Base-by-base conservation (phyloP, 2,797 vertebrate genomes). In the Falco biarmicus region DNA sequence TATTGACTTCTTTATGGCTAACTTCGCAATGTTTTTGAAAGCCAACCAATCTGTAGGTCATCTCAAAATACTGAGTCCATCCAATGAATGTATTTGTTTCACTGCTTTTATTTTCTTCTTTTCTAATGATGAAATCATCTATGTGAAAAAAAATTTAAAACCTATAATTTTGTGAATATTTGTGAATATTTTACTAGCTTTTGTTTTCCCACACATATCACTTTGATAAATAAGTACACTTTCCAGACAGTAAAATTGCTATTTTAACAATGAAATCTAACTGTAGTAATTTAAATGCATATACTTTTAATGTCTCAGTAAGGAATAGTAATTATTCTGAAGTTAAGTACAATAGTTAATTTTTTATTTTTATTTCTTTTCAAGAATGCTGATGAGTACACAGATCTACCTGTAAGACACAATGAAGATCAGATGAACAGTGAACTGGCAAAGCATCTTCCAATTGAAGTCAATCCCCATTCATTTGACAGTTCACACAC, bases 371-470 rank as follows among this genome's bases (percentile, higher is more conserved):
- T 84, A 8, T 28, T 32, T 86, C 31, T 96, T 95, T 94, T 97
- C 16, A 84, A 99, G 99, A 99, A 99, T 88, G 99, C 99, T n/a
- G 99, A 99, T 34, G 99, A 99, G 93, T 99, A 99, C 37, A 97
- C 99, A 3, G 99, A 99, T 97, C 98, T 99, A 77, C 99, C 99
- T 11, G 99, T 99, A 87, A 98, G 99, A 81, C 99, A 99, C 98
- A 99, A 99, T 75, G 99, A 99, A 97, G 99, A 99, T 98, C 99
- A 99, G 97, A 98, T 99, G 97, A 99, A 99, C 98, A 99, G 98
- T 84, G 99, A 99, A 92, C 96, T 99, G 96, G 99, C 99, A 84
- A 99, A 98, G 97, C 98, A 97, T 93, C 99, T 99, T 98, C 99
- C 99, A 57, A 95, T 99, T 86, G 98, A 99, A 98, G 98, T 99